Evolutionary conservation across 2,113 vertebrate species (phyloP).

Genomic region (Excalfactoria chinensis): DNA sequence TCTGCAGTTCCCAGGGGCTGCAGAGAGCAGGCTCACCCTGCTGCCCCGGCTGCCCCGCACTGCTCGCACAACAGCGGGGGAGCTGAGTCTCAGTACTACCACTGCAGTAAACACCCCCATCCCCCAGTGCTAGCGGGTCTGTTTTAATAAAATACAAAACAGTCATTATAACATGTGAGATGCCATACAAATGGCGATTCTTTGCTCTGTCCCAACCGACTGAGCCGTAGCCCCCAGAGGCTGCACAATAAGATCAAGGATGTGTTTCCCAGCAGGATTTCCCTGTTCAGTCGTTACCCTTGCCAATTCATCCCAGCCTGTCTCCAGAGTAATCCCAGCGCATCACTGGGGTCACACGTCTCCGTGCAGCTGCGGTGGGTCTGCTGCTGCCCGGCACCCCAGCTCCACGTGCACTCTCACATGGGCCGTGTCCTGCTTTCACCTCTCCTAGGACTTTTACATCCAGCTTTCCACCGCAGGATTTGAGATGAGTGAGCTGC

Average conservation of each 20-base stretch:
- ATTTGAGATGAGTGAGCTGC: neutral
- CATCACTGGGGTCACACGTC: no score
- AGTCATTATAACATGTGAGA: neutral
- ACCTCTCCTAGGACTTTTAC: neutral
- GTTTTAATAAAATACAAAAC: neutral
- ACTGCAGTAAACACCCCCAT: neutral
- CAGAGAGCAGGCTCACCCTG: neutral
- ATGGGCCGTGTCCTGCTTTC: neutral
- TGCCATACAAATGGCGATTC: neutral
- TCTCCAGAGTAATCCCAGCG: neutral
- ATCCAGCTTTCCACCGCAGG: neutral
- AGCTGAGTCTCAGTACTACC: neutral
- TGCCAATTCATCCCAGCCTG: neutral
- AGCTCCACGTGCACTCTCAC: fast-evolving
- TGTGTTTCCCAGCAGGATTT: neutral
- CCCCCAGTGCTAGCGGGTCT: neutral
- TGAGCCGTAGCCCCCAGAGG: neutral
- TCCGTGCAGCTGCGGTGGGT: neutral
- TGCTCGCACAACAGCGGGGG: neutral
- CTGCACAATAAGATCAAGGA: neutral
- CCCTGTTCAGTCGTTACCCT: neutral
- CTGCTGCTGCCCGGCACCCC: neutral
- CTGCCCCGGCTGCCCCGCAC: neutral
- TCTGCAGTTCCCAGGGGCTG: conserved; percentile 18
- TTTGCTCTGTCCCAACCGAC: neutral